Percentiles rank a stretch among this genome's conserved stretches.
Conservation (phyloP, 23 tunicate genomes). For the Halocynthia roretzi region DNA sequence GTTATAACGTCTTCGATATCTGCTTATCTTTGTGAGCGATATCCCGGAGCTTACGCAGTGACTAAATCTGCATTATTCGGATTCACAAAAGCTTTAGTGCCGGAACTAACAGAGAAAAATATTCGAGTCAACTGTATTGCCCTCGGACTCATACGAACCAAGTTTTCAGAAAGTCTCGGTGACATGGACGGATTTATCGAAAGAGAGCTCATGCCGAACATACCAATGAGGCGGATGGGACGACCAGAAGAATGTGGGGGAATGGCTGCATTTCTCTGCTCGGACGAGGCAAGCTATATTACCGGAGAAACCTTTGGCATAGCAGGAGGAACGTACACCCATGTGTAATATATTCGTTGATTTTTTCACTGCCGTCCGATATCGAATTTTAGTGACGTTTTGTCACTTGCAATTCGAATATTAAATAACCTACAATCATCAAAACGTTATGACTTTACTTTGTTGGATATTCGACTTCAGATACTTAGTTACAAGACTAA, state of each 20-base stretch:
- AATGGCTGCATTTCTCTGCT: constrained; percentile 10
- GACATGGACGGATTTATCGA: neutral
- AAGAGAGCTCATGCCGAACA: too few species aligned
- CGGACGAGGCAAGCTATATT: constrained; percentile 22
- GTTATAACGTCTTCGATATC: constrained; percentile 7
- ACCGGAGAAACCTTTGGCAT: constrained; percentile 22
- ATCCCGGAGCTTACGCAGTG: constrained; percentile 16
- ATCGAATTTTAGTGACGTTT: too few species aligned
- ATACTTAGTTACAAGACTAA: too few species aligned
- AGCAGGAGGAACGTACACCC: constrained; percentile 13
- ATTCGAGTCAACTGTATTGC: constrained; percentile 22
- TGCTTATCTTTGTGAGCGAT: neutral
- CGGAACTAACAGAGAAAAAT: constrained; percentile 14
- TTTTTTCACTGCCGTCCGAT: too few species aligned
- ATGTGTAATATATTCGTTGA: too few species aligned
- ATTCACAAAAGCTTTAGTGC: constrained; percentile 4
- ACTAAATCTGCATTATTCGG: constrained; percentile 10
- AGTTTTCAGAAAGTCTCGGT: neutral
- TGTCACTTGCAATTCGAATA: too few species aligned
- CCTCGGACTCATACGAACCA: constrained; percentile 10
- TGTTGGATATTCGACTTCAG: too few species aligned
- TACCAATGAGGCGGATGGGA: neutral
- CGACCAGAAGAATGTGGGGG: constrained; percentile 12
- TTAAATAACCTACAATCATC: too few species aligned
- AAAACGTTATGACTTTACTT: too few species aligned